Evolutionary conservation across 1,140 invertebrate genomes (phyloP).

Genomic region (Proales similis): DNA sequence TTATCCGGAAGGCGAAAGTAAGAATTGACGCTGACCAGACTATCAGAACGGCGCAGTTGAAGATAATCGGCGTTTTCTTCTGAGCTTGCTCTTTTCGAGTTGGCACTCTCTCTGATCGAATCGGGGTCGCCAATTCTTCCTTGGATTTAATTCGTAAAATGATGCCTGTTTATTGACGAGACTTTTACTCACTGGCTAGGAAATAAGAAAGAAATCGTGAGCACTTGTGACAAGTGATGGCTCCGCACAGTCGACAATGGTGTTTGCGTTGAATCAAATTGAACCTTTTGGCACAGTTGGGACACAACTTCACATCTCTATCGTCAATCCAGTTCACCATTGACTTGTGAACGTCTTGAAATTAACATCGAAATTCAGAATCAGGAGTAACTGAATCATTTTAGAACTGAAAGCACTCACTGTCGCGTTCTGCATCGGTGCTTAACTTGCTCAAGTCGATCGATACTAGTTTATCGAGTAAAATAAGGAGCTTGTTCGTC

Average conservation of each 20-base stretch:
- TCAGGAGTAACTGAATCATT: conserved; percentile 68
- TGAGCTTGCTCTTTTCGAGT: conserved; percentile 53
- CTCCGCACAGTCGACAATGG: conserved; percentile 90
- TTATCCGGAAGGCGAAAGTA: conserved; percentile 15
- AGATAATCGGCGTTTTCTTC: conserved; percentile 43
- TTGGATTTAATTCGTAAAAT: neutral
- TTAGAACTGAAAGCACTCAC: conserved; percentile 65
- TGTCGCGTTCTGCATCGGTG: conserved; percentile 22
- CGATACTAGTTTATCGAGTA: conserved; percentile 77
- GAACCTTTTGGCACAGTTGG: conserved; percentile 79
- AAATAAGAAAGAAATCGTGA: conserved; percentile 75
- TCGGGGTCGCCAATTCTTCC: conserved; percentile 36
- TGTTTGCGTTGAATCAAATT: conserved; percentile 78
- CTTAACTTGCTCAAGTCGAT: conserved; percentile 54
- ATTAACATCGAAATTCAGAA: conserved; percentile 39
- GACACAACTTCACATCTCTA: conserved; percentile 76
- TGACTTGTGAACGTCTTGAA: conserved; percentile 63
- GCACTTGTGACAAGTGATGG: conserved; percentile 86
- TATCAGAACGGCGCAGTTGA: conserved; percentile 46
- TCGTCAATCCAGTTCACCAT: conserved; percentile 90
- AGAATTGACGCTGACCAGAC: conserved; percentile 47
- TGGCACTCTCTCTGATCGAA: conserved; percentile 58
- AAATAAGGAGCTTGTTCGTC: conserved; percentile 88
- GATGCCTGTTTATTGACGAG: neutral
- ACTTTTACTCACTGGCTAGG: conserved; percentile 68